Conservation (phyloP, 2,888 invertebrate species). For the Drosophila seclusa region DNA sequence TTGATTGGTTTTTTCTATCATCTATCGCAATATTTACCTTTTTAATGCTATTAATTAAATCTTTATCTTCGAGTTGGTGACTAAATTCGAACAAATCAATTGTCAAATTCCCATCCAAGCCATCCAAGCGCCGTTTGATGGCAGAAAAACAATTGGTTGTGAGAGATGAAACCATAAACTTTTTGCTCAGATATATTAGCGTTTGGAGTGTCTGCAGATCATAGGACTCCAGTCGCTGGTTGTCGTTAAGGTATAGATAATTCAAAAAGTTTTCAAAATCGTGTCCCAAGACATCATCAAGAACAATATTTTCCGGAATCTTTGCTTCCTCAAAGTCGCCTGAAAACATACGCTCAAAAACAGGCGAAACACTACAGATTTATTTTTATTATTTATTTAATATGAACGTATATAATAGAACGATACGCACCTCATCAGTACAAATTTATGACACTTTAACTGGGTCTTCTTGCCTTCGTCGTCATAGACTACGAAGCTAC, state of each 20-base stretch:
- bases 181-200: constrained; percentile 56
- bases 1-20: neutral
- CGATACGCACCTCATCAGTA: constrained; percentile 46
- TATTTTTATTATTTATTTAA: neutral
- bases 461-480: constrained; percentile 34
- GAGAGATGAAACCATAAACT: constrained; percentile 52
- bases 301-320: constrained; percentile 49
- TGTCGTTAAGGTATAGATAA: constrained; percentile 54
- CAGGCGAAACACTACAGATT: constrained; percentile 43
- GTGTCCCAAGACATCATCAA: constrained; percentile 51
- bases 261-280: constrained; percentile 54
- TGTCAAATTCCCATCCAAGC: constrained; percentile 29
- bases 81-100: constrained; percentile 54
- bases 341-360: constrained; percentile 62
- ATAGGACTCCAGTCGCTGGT: constrained; percentile 24
- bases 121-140: constrained; percentile 24
- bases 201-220: constrained; percentile 47
- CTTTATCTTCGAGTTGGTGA: constrained; percentile 44
- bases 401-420: neutral
- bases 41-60: constrained; percentile 24
- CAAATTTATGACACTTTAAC: constrained; percentile 59
- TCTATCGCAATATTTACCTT: constrained; percentile 22
- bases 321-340: constrained; percentile 54
- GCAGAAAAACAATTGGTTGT: constrained; percentile 36
- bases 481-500: constrained; percentile 50